phyloP scores from a whole-genome alignment of 2,797 vertebrate genomes.

The Vultur gryphus region DNA sequence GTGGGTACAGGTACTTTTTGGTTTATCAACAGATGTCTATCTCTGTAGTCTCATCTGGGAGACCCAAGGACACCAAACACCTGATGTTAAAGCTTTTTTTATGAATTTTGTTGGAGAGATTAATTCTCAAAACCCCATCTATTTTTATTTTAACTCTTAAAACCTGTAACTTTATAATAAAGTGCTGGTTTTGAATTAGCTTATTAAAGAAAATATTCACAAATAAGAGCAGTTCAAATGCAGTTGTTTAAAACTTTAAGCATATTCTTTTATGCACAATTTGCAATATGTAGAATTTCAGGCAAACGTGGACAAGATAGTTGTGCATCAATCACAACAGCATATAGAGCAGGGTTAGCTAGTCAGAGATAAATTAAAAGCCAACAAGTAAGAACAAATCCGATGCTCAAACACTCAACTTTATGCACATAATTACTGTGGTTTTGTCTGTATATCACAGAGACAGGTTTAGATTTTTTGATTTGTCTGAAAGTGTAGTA shows the following conservation, averaged over 20 bases:
- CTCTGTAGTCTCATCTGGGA: neutral
- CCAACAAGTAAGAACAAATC: neutral
- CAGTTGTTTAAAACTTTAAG: neutral
- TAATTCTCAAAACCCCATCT: neutral
- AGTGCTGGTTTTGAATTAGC: neutral
- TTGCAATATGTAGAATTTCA: neutral
- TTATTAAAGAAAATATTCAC: neutral
- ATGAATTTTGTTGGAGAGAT: neutral
- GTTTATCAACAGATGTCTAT: neutral
- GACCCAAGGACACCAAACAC: neutral
- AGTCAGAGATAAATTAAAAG: neutral
- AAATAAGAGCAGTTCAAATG: neutral
- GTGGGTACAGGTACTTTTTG: neutral
- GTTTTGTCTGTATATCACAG: neutral
- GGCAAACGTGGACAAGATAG: neutral
- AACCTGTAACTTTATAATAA: neutral
- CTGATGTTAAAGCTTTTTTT: neutral
- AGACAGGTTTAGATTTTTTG: neutral
- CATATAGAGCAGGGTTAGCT: neutral
- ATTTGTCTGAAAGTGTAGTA: neutral
- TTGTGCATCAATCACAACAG: neutral
- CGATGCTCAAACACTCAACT: neutral
- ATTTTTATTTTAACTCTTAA: neutral
- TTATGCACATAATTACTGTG: neutral
- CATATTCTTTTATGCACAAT: neutral